Evolutionary conservation across 2,113 vertebrate genomes (phyloP).

Genomic region (Anolis carolinensis): DNA sequence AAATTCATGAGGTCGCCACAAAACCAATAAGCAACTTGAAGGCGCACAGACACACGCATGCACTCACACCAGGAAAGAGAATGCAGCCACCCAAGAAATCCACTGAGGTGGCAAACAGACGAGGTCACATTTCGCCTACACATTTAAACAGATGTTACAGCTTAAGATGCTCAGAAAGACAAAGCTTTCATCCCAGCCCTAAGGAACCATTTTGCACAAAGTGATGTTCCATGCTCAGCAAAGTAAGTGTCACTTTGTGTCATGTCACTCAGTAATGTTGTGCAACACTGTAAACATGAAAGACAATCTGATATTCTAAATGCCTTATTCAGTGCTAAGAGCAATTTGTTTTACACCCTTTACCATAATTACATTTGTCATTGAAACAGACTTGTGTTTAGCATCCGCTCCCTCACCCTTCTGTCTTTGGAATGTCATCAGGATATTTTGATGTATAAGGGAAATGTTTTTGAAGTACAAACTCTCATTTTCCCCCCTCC

Average conservation of each 20-base stretch:
- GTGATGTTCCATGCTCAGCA: not conserved
- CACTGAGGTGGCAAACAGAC: conserved; percentile 27
- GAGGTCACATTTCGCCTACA: conserved; percentile 35
- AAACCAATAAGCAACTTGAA: too few species aligned
- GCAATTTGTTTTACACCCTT: conserved; percentile 5
- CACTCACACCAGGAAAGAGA: conserved; percentile 18
- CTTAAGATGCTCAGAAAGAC: conserved; percentile 24
- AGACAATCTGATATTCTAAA: conserved; percentile 30
- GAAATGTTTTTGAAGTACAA: conserved; percentile 20
- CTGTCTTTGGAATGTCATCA: conserved; percentile 15
- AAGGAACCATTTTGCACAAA: conserved; percentile 40
- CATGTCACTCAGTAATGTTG: conserved; percentile 36
- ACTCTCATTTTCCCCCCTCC: not conserved
- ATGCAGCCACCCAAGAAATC: conserved; percentile 52
- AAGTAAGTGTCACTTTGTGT: conserved; percentile 7
- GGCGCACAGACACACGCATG: too few species aligned
- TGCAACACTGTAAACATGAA: not conserved
- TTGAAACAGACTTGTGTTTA: conserved; percentile 9
- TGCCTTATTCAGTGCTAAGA: not conserved
- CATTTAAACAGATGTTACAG: conserved; percentile 60
- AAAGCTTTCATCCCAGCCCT: conserved; percentile 47
- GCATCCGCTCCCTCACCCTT: conserved; percentile 23
- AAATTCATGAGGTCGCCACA: too few species aligned
- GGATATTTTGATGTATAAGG: conserved; percentile 27
- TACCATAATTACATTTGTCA: not conserved